phyloP scores from a whole-genome alignment of 2,113 vertebrate species.

The Tamias sibiricus region DNA sequence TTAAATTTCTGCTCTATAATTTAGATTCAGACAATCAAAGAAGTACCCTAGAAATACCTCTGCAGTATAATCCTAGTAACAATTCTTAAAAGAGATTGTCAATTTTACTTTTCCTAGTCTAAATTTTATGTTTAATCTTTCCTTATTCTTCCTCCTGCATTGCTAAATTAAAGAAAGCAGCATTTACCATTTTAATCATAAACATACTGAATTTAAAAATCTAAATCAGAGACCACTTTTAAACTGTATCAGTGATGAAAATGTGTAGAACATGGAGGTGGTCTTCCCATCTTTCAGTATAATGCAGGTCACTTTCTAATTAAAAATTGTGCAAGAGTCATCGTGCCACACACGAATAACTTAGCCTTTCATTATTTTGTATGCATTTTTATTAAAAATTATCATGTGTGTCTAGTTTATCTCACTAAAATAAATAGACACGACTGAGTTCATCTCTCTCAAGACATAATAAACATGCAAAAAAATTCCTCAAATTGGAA shows the following conservation, averaged over 20 bases:
- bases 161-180: constrained; percentile 32
- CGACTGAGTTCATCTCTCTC: constrained; percentile 69
- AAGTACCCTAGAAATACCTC: background rate
- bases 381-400: constrained; percentile 47
- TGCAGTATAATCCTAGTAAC: background rate
- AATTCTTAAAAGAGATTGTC: constrained; percentile 48
- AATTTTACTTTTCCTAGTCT: background rate
- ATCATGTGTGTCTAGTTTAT: constrained; percentile 72
- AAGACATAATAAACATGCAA: constrained; percentile 70
- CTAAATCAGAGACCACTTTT: background rate
- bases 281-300: constrained; percentile 35
- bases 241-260: background rate
- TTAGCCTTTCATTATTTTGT: background rate
- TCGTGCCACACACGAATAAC: background rate
- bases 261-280: background rate
- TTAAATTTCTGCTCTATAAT: background rate
- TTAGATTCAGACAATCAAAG: background rate
- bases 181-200: background rate
- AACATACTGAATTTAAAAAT: background rate
- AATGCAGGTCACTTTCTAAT: background rate
- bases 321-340: background rate
- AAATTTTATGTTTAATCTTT: background rate
- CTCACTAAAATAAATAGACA: constrained; percentile 83
- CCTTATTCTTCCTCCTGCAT: background rate
- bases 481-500: constrained; percentile 64